Evolutionary conservation across 92 coral and sea anemone genomes (phyloP).

Genomic region (Montipora capitata): DNA sequence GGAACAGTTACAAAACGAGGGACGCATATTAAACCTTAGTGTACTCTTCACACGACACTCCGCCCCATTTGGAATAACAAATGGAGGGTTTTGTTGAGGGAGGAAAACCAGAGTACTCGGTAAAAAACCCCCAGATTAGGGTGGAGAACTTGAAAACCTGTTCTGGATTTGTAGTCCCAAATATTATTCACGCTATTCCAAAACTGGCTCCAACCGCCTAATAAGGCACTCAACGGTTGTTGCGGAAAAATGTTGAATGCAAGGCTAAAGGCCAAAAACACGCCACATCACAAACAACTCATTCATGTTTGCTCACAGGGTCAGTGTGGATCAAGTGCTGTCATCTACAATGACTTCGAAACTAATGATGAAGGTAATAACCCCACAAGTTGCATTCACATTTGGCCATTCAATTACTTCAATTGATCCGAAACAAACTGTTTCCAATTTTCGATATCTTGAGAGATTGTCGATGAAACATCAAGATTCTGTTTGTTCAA

Average conservation of each 20-base stretch:
- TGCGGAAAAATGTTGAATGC: not conserved
- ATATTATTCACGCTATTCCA: no score
- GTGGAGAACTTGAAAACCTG: no score
- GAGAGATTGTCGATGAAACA: not conserved
- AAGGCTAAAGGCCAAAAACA: conserved; percentile 16
- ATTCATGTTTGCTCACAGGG: conserved; percentile 9
- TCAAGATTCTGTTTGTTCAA: conserved; percentile 34
- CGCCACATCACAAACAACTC: conserved; percentile 21
- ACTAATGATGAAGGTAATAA: not conserved
- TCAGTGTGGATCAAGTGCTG: conserved; percentile 1
- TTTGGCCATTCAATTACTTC: conserved; percentile 5
- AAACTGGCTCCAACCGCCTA: no score
- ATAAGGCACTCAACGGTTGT: no score
- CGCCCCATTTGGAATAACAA: no score
- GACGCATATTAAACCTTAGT: no score
- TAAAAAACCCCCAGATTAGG: no score
- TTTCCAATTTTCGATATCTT: not conserved
- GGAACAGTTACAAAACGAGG: no score
- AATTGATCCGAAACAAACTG: conserved; percentile 15
- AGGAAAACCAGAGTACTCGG: no score
- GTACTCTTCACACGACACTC: no score
- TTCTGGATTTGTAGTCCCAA: no score
- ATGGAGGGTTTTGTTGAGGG: no score
- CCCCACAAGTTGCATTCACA: not conserved
- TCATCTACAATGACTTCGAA: not conserved